These are phyloP conservation scores for Thereva unica DNA, from an alignment of 2,888 invertebrate genomes.

Conservation along the genomic window DNA sequence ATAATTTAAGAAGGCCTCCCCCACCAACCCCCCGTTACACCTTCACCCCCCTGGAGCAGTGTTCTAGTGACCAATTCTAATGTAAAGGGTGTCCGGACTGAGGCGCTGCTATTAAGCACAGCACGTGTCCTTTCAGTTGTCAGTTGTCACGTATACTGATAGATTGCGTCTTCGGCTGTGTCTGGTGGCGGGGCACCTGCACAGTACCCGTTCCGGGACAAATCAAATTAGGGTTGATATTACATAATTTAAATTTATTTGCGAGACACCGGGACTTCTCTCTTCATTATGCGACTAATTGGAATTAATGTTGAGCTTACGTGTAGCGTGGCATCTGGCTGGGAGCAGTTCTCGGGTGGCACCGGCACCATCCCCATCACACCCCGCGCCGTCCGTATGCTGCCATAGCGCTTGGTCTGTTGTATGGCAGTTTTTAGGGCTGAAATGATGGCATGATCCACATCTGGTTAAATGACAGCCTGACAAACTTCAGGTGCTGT, in stretches of 20 bases:
- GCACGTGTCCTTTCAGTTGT: conserved; percentile 7
- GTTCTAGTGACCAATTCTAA: too few relatives aligned
- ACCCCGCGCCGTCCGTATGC: too few relatives aligned
- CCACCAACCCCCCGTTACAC: too few relatives aligned
- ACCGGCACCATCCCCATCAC: too few relatives aligned
- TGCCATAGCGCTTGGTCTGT: too few relatives aligned
- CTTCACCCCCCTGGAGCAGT: too few relatives aligned
- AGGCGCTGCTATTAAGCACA: conserved; percentile 5
- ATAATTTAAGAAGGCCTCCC: conserved; percentile 15
- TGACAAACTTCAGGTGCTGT: too few relatives aligned
- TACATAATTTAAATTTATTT: conserved; percentile 32
- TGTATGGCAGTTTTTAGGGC: too few relatives aligned
- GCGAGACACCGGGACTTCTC: neutral
- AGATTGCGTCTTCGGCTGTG: conserved; percentile 6
- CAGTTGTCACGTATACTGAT: conserved; percentile 16
- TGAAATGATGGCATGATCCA: too few relatives aligned
- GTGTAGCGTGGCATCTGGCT: conserved; percentile 12
- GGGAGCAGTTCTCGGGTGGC: too few relatives aligned
- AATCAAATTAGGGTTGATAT: conserved; percentile 29
- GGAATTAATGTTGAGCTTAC: conserved; percentile 29
- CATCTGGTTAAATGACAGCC: too few relatives aligned
- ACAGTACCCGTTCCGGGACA: neutral
- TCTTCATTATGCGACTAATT: conserved; percentile 22
- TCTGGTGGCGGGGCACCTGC: neutral
- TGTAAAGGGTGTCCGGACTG: neutral